phyloP scores from a whole-genome alignment of 1,140 invertebrate genomes.

The Temnothorax curvispinosus region DNA sequence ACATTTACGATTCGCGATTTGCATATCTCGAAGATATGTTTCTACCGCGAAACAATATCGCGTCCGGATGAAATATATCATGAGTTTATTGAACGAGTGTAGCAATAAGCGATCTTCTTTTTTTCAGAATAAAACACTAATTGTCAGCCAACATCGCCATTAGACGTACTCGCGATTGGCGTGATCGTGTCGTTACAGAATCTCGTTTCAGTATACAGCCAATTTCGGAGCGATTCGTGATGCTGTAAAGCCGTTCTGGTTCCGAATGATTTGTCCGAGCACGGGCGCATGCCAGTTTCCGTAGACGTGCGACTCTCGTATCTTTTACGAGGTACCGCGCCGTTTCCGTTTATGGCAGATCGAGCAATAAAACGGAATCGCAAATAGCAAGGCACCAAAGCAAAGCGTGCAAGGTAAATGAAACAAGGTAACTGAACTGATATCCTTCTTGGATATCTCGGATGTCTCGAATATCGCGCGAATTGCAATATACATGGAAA shows the following conservation, averaged over 20 bases:
- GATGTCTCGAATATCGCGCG: not conserved
- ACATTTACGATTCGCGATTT: not conserved
- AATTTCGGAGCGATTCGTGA: constrained; percentile 31
- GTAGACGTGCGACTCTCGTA: constrained; percentile 61
- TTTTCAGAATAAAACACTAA: not conserved
- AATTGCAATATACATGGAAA: not conserved
- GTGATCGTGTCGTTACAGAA: constrained; percentile 1
- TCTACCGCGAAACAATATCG: not conserved
- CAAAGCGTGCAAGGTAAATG: constrained; percentile 45
- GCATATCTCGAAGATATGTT: not conserved
- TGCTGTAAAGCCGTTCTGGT: constrained; percentile 22
- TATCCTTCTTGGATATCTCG: constrained; percentile 28
- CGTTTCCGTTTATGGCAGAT: constrained; percentile 69
- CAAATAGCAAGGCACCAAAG: constrained; percentile 49
- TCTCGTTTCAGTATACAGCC: constrained; percentile 15
- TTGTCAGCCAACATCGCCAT: not conserved
- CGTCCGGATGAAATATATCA: not conserved
- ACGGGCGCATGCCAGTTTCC: constrained; percentile 17
- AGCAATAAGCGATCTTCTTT: not conserved
- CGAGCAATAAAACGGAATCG: constrained; percentile 75
- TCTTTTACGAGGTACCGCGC: constrained; percentile 64
- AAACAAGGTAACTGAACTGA: not conserved
- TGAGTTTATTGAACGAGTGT: not conserved
- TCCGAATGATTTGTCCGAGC: constrained; percentile 44
- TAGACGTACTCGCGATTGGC: constrained; percentile 12